Conservation (phyloP, 2,113 vertebrate genomes). For the Heterochromis multidens region DNA sequence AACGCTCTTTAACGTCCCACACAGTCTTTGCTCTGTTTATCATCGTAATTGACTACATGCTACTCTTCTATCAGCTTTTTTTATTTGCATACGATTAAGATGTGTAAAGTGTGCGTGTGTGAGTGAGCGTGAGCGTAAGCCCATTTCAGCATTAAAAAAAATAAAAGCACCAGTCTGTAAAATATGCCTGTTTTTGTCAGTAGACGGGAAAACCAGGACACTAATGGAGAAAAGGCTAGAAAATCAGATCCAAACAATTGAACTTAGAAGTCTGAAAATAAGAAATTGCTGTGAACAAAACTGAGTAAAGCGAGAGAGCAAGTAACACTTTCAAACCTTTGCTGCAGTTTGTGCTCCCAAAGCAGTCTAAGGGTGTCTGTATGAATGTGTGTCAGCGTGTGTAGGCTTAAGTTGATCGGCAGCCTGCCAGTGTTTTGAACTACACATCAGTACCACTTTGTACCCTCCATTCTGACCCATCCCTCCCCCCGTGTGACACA, state of each 20-base stretch:
- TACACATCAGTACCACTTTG: constrained; percentile 34
- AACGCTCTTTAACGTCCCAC: not conserved
- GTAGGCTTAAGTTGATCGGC: constrained; percentile 7
- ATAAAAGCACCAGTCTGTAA: not conserved
- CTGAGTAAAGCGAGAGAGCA: not conserved
- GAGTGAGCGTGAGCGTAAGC: not conserved
- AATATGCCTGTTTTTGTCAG: not conserved
- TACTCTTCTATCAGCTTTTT: not conserved
- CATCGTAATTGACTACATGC: constrained; percentile 7
- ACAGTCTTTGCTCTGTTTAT: not conserved
- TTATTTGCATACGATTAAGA: not conserved
- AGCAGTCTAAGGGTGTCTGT: not conserved
- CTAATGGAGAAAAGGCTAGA: not conserved
- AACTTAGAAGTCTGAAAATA: not conserved
- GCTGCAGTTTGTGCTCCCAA: not conserved
- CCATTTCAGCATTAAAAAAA: not conserved
- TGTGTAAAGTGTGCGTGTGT: not conserved
- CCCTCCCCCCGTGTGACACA: not conserved
- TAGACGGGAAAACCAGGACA: not conserved
- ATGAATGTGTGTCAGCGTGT: constrained; percentile 3
- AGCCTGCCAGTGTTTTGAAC: constrained; percentile 31
- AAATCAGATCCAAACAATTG: not conserved
- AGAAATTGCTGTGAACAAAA: not conserved
- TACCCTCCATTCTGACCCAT: constrained; percentile 14
- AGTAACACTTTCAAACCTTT: constrained; percentile 19